These are phyloP conservation scores for Phalacrocorax brasilianus DNA, from an alignment of 2,113 vertebrate species.

Conservation along the genomic window DNA sequence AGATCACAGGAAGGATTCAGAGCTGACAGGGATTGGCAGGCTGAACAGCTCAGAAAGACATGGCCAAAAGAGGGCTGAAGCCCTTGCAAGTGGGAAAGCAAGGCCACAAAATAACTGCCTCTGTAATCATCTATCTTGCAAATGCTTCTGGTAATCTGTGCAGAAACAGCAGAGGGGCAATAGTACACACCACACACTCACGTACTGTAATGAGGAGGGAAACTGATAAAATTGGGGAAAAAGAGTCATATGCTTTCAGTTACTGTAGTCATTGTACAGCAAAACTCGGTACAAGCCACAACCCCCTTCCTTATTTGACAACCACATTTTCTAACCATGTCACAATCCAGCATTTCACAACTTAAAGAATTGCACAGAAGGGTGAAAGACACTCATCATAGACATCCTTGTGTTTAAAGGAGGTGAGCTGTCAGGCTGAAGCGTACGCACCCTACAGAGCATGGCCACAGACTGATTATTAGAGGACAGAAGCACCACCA, in stretches of 20 bases:
- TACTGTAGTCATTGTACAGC: neutral
- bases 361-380: neutral
- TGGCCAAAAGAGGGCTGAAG: neutral
- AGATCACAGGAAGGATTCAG: neutral
- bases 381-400: neutral
- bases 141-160: neutral
- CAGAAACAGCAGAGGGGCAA: neutral
- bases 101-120: neutral
- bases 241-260: neutral
- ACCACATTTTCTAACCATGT: neutral
- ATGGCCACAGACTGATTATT: accelerated
- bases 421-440: neutral
- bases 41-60: neutral
- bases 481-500: neutral
- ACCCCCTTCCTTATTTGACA: neutral
- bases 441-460: neutral
- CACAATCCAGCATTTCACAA: neutral
- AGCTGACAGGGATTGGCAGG: neutral
- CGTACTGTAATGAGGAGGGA: neutral
- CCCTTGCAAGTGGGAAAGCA: neutral
- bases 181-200: neutral
- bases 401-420: too few species aligned
- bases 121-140: neutral
- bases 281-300: neutral
- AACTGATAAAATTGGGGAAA: neutral